Evolutionary conservation across 64 coral and sea anemone species (phyloP), one percentile per base, ranked within the genome.

Genomic region (Exaiptasia diaphana): DNA sequence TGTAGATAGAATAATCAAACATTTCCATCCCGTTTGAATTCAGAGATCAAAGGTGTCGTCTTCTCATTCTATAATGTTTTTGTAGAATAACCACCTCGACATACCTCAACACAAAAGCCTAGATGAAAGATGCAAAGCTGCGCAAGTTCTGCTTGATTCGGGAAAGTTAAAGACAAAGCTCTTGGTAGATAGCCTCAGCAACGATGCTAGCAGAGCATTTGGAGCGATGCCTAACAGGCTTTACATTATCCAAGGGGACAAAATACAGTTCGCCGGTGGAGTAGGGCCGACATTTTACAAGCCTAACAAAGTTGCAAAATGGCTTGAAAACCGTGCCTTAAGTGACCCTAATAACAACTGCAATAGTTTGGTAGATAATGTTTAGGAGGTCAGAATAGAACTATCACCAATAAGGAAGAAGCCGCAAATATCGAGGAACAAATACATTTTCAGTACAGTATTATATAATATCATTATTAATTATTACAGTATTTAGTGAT

Each of bases 251-350:
- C 62, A 57, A 15, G 44, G 58, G 62, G 33, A 83, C 0, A 23
- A 41, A 53, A 61, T 95, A 12, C 52, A 85, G 38, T 79, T 79
- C 41, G 75, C 74, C 0, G 91, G 91, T 41, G 86, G 79, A 12
- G 15, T 79, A 21, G 91, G 91, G 29, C 91, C 86, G 11, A 95
- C 80, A 5, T 95, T 89, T 59, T 95, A 89, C 50, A 69, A 79
- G 4, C 63, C 55, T 27, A 78, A 38, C 5, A 86, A 85, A 12
- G 86, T 95, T 13, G 31, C 59, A 45, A 55, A 65, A 44, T 89
- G 86, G 91, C 56, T 95, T 7, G 33, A 85, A 32, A 38, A 33
- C 23, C 39, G 45, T 43, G 61, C n/a, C 2, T 8, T 5, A 28
- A 65, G 38, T 35, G 30, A 65, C 30, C 2, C 38, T 18, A 65